Conservation (phyloP, 2,113 vertebrate genomes). For the Lepus timidus region DNA sequence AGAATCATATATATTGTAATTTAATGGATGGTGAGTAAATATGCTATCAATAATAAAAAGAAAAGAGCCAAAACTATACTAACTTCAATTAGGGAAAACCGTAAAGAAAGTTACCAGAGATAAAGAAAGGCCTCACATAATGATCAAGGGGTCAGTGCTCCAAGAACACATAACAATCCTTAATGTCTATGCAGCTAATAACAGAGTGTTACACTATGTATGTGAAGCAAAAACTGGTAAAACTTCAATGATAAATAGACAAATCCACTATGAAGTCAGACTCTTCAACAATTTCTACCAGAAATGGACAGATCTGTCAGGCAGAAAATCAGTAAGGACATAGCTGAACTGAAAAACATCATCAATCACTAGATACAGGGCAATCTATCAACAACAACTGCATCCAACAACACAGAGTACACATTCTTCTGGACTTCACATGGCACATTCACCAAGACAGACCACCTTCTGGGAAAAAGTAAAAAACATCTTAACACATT, state of each 20-base stretch:
- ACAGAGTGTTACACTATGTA: too few species aligned
- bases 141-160: neutral
- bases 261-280: neutral
- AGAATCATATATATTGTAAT: neutral
- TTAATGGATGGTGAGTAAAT: neutral
- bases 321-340: neutral
- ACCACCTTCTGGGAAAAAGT: neutral
- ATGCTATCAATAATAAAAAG: neutral
- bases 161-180: neutral
- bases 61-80: neutral
- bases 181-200: neutral
- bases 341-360: neutral
- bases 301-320: neutral
- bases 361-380: neutral
- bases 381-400: neutral
- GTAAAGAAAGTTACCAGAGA: neutral
- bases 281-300: too few species aligned
- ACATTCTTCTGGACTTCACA: neutral
- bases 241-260: neutral
- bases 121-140: neutral
- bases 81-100: neutral
- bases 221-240: neutral
- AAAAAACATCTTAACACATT: neutral
- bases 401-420: neutral
- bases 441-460: neutral